These are phyloP conservation scores for Brachirus orientalis DNA, from an alignment of 2,113 vertebrate genomes.

Conservation along the genomic window DNA sequence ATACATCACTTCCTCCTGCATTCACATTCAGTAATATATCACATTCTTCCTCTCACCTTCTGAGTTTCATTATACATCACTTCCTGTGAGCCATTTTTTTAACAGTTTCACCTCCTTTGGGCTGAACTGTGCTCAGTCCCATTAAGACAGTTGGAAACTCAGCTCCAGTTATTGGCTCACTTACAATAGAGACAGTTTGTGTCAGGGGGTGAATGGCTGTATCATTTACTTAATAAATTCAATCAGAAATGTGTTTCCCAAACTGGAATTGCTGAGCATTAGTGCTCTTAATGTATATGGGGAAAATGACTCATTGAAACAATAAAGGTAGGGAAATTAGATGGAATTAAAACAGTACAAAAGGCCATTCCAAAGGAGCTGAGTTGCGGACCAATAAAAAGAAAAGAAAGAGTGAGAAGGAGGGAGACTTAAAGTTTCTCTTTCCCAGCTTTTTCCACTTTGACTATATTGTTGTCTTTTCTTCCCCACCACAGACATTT, in stretches of 20 bases:
- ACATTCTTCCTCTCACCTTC: constrained; percentile 25
- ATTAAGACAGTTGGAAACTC: constrained; percentile 36
- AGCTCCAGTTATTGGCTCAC: constrained; percentile 35
- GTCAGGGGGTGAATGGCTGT: constrained; percentile 17
- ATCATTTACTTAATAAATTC: constrained; percentile 43
- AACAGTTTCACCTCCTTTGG: constrained; percentile 32
- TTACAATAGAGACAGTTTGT: constrained; percentile 20
- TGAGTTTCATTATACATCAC: constrained; percentile 42
- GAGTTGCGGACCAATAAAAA: constrained; percentile 14
- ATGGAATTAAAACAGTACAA: constrained; percentile 23
- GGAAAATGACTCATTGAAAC: constrained; percentile 36
- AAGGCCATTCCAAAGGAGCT: constrained; percentile 24
- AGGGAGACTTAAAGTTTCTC: neutral
- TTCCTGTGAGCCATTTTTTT: constrained; percentile 42
- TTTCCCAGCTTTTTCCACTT: neutral
- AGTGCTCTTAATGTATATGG: constrained; percentile 20
- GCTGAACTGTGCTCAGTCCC: constrained; percentile 14
- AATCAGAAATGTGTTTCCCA: constrained; percentile 30
- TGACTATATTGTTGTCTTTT: neutral
- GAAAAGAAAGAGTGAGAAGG: neutral
- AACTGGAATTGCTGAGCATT: constrained; percentile 34
- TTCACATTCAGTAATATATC: constrained; percentile 39
- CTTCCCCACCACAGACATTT: constrained; percentile 24
- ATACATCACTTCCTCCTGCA: constrained; percentile 46
- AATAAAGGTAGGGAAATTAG: constrained; percentile 36